Percentiles rank a stretch among this genome's conserved stretches.
phyloP scores from a whole-genome alignment of 2,113 vertebrate genomes.

The Taurulus bubalis region DNA sequence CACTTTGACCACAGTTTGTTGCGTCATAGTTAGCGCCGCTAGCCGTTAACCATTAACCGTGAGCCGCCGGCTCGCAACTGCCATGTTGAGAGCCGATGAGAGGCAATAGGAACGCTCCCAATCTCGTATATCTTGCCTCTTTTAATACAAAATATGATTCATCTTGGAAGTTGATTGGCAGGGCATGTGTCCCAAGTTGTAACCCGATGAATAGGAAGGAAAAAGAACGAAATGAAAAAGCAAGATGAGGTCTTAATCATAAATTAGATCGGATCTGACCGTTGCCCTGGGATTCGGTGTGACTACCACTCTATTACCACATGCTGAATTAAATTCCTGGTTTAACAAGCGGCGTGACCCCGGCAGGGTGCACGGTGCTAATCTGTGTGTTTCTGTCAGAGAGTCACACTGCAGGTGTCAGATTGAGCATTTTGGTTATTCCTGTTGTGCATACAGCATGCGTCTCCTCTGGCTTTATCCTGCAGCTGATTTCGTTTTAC shows the following conservation, averaged over 20 bases:
- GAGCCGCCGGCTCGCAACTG: too few relatives aligned
- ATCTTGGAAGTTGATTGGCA: neutral
- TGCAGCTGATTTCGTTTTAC: slow-evolving; percentile 6
- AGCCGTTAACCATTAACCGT: too few relatives aligned
- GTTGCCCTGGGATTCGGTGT: slow-evolving; percentile 14
- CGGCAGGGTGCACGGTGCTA: neutral
- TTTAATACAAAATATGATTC: too few relatives aligned
- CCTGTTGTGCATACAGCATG: too few relatives aligned
- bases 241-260: slow-evolving; percentile 10
- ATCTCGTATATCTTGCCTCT: too few relatives aligned
- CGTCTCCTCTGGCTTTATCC: neutral
- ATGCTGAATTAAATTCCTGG: slow-evolving; percentile 13
- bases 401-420: neutral
- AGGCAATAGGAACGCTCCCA: too few relatives aligned
- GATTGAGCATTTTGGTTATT: neutral
- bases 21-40: too few relatives aligned
- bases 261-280: slow-evolving; percentile 2
- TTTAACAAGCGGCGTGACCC: slow-evolving; percentile 38
- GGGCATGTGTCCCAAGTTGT: neutral
- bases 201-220: neutral
- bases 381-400: slow-evolving; percentile 7
- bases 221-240: neutral
- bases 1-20: too few relatives aligned
- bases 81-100: too few relatives aligned
- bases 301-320: neutral